phyloP scores from a whole-genome alignment of 2,888 invertebrate genomes.

The Hirtodrosophila trivittata region DNA sequence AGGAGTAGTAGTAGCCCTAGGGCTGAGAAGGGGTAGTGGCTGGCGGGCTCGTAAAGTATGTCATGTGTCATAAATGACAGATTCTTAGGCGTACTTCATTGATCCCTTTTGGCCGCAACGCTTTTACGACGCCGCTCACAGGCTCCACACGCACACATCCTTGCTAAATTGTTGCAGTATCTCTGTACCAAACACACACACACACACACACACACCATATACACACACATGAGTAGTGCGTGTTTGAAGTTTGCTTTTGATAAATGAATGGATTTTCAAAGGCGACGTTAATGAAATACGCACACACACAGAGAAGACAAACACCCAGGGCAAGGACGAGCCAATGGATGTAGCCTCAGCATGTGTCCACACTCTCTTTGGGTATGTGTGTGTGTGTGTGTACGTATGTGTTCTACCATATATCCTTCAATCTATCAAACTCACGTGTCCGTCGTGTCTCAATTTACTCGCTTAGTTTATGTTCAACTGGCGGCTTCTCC shows the following conservation, averaged over 20 bases:
- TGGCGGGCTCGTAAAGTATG: slow-evolving; percentile 68
- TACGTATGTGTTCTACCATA: slow-evolving; percentile 31
- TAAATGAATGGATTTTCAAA: slow-evolving; percentile 77
- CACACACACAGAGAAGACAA: slow-evolving; percentile 45
- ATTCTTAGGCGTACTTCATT: slow-evolving; percentile 79
- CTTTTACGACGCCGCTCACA: slow-evolving; percentile 47
- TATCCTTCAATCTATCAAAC: slow-evolving; percentile 76
- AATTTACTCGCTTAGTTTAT: slow-evolving; percentile 76
- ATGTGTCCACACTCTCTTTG: slow-evolving; percentile 15
- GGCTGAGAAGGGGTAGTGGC: not conserved
- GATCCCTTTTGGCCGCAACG: slow-evolving; percentile 68
- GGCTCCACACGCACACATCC: slow-evolving; percentile 22
- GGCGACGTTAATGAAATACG: slow-evolving; percentile 76
- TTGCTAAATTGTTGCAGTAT: slow-evolving; percentile 70
- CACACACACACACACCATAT: slow-evolving; percentile 20
- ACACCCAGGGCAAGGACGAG: not conserved
- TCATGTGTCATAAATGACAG: slow-evolving; percentile 80
- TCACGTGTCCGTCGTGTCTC: slow-evolving; percentile 78
- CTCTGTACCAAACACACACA: slow-evolving; percentile 34
- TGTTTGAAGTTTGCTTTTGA: slow-evolving; percentile 77
- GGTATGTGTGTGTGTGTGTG: slow-evolving; percentile 25
- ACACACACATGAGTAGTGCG: slow-evolving; percentile 42
- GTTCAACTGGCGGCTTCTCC: slow-evolving; percentile 54
- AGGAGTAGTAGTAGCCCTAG: not conserved
- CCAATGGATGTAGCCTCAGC: slow-evolving; percentile 18